These are phyloP conservation scores for Centrocercus urophasianus DNA, from an alignment of 2,113 vertebrate species.

Conservation along the genomic window DNA sequence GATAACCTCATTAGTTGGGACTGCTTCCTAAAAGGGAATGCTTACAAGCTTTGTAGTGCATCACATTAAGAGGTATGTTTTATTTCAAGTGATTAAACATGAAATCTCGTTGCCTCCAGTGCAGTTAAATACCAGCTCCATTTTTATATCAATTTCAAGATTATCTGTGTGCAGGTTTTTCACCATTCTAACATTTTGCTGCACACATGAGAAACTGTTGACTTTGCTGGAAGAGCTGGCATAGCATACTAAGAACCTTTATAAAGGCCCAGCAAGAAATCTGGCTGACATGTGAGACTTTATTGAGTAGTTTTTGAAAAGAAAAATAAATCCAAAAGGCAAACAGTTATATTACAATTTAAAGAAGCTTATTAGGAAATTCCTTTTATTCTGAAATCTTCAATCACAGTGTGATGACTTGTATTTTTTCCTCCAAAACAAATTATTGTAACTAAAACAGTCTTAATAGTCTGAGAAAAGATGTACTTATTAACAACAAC, in stretches of 20 bases:
- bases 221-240: not conserved
- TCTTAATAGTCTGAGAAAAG: not conserved
- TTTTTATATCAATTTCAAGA: not conserved
- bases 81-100: slow-evolving; percentile 22
- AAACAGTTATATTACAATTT: not conserved
- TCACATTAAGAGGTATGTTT: not conserved
- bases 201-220: not conserved
- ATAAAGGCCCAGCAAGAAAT: not conserved
- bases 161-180: not conserved
- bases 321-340: not conserved
- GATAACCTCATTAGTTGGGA: not conserved
- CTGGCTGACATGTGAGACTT: fast-evolving
- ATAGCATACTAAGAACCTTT: not conserved
- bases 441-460: not conserved
- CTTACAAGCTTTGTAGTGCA: not conserved
- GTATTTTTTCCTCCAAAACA: not conserved
- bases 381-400: not conserved
- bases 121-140: not conserved
- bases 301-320: not conserved
- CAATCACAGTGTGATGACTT: not conserved
- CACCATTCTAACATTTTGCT: not conserved
- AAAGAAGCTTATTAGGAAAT: not conserved
- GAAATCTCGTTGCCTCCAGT: not conserved
- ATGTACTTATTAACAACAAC: not conserved
- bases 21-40: slow-evolving; percentile 19